Conservation (phyloP, 2,113 vertebrate species). For the Percopsis transmontana region DNA sequence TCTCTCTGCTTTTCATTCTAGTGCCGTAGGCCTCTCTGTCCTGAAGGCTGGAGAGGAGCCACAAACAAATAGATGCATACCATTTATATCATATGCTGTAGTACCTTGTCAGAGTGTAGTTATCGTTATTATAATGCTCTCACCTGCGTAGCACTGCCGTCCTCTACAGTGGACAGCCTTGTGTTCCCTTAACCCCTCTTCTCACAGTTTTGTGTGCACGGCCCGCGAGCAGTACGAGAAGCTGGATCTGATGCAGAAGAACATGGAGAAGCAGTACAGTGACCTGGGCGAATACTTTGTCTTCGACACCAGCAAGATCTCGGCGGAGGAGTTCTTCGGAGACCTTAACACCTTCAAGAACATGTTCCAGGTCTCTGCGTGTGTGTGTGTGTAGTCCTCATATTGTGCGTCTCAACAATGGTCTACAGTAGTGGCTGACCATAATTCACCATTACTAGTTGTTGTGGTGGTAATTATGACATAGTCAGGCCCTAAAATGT, state of each 20-base stretch:
- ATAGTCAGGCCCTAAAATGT: no score
- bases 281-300: slow-evolving; percentile 82
- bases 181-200: slow-evolving; percentile 73
- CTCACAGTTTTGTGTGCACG: slow-evolving; percentile 79
- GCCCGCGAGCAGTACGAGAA: slow-evolving; percentile 83
- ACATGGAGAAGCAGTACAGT: slow-evolving; percentile 83
- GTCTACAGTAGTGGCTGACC: slow-evolving; percentile 3
- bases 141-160: no score
- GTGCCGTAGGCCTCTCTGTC: background rate
- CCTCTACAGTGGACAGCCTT: background rate
- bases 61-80: no score
- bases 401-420: slow-evolving; percentile 17
- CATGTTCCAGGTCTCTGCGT: slow-evolving; percentile 88
- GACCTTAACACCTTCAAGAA: slow-evolving; percentile 87
- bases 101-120: no score
- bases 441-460: no score
- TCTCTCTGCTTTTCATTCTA: background rate
- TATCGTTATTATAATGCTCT: no score
- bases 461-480: no score
- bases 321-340: slow-evolving; percentile 83
- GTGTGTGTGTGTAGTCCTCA: slow-evolving; percentile 17
- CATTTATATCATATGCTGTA: no score
- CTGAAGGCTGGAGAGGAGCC: no score
- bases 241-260: slow-evolving; percentile 81
- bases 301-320: slow-evolving; percentile 82